A percentile compares a stretch with the other conserved stretches of the same genome.
These are phyloP conservation scores for Maconellicoccus hirsutus DNA, from an alignment of 1,140 invertebrate genomes.

Conservation along the genomic window DNA sequence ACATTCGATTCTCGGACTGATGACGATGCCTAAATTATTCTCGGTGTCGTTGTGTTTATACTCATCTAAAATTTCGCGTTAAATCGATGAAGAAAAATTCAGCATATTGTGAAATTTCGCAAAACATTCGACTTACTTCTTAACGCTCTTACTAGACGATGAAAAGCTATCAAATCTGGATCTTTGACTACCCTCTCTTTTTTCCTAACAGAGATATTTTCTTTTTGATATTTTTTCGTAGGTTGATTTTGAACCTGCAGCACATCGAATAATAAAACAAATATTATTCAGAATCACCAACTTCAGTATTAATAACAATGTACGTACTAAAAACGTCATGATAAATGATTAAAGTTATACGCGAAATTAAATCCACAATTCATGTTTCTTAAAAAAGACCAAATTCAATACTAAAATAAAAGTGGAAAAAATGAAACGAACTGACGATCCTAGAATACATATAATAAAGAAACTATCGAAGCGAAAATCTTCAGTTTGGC, in stretches of 20 bases:
- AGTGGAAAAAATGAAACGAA: too few relatives aligned
- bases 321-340: too few relatives aligned
- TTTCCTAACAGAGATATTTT: conserved; percentile 53
- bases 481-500: too few relatives aligned
- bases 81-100: conserved; percentile 25
- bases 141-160: conserved; percentile 61
- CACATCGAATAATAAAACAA: background rate
- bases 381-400: too few relatives aligned
- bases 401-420: too few relatives aligned
- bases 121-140: conserved; percentile 43
- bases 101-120: too few relatives aligned
- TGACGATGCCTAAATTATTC: conserved; percentile 67
- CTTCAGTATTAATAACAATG: too few relatives aligned
- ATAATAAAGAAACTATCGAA: too few relatives aligned
- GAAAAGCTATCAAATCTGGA: conserved; percentile 63
- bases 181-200: conserved; percentile 49
- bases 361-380: too few relatives aligned
- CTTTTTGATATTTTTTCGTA: conserved; percentile 30
- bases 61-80: conserved; percentile 42
- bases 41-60: conserved; percentile 54
- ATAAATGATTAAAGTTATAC: too few relatives aligned
- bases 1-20: conserved; percentile 68
- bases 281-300: background rate
- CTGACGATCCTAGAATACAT: too few relatives aligned
- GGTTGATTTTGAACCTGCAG: background rate